Evolutionary conservation across 2,888 invertebrate species (phyloP).

Genomic region (Cataglyphis altisquamis): DNA sequence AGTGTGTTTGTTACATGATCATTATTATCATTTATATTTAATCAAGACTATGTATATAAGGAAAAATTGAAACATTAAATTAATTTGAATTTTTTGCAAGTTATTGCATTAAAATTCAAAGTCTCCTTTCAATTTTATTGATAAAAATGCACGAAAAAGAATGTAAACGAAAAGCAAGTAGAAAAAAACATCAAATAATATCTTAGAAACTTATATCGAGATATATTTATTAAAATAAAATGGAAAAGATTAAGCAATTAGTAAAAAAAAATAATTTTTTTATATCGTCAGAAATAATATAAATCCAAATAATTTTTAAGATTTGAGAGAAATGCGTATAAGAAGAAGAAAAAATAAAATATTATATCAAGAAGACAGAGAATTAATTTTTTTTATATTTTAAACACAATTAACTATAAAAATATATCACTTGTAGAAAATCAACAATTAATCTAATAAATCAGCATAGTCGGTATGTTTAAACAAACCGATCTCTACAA

Average conservation of each 20-base stretch:
- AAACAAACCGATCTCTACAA: slow-evolving; percentile 11
- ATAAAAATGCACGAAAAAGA: not conserved
- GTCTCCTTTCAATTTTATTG: not conserved
- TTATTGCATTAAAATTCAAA: not conserved
- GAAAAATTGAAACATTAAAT: not conserved
- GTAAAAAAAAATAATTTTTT: not conserved
- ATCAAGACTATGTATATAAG: not conserved
- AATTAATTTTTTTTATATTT: not conserved
- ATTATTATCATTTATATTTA: slow-evolving; percentile 25
- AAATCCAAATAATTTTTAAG: not conserved
- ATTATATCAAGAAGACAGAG: not conserved
- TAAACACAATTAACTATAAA: not conserved
- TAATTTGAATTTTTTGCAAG: not conserved
- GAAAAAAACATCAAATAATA: not conserved
- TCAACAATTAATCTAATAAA: not conserved
- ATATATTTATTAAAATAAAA: not conserved
- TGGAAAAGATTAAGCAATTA: not conserved
- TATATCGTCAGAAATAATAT: not conserved
- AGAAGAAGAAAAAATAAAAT: not conserved
- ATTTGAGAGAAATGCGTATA: not conserved
- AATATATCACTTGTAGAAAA: not conserved
- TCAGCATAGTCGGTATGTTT: not conserved
- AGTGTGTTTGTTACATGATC: not conserved
- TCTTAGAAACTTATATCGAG: not conserved
- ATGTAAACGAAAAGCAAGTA: not conserved